A percentile compares a stretch with the other conserved stretches of the same genome.
These are phyloP conservation scores for Caretta caretta DNA, from an alignment of 2,113 vertebrate genomes.

Conservation along the genomic window DNA sequence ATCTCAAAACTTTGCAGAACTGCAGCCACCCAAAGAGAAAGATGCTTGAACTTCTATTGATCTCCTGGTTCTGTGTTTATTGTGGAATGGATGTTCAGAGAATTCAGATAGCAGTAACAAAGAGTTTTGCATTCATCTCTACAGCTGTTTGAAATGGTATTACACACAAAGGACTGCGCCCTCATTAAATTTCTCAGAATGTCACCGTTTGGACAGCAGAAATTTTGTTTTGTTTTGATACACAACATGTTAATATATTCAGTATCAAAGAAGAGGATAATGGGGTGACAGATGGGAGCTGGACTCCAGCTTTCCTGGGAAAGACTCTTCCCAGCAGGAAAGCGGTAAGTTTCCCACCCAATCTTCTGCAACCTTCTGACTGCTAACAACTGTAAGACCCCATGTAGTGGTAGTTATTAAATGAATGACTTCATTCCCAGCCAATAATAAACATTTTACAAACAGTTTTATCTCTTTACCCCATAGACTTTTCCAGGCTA, in stretches of 20 bases:
- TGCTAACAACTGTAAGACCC: slow-evolving; percentile 65
- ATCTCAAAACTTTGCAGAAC: fast-evolving
- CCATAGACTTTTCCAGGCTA: slow-evolving; percentile 38
- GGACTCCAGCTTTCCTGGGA: slow-evolving; percentile 60
- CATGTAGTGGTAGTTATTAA: slow-evolving; percentile 65
- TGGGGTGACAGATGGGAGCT: slow-evolving; percentile 74
- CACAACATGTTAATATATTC: slow-evolving; percentile 57
- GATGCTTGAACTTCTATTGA: background rate
- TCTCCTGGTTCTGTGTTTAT: fast-evolving
- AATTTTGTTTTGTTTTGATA: slow-evolving; percentile 50
- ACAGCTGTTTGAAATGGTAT: slow-evolving; percentile 51
- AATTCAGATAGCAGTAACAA: fast-evolving
- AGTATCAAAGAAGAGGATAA: background rate
- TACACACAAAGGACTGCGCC: slow-evolving; percentile 22
- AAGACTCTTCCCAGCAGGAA: slow-evolving; percentile 64
- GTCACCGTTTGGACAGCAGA: slow-evolving; percentile 70
- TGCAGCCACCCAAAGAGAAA: background rate
- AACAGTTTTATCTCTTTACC: slow-evolving; percentile 51
- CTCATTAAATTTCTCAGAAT: slow-evolving; percentile 10
- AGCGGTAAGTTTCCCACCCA: slow-evolving; percentile 57
- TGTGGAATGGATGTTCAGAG: fast-evolving
- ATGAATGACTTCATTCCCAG: slow-evolving; percentile 65
- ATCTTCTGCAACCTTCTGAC: slow-evolving; percentile 68
- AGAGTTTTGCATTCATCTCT: slow-evolving; percentile 35
- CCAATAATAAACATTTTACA: slow-evolving; percentile 63